phyloP scores from a whole-genome alignment of 2,797 vertebrate genomes.

The Oreochromis grahami region DNA sequence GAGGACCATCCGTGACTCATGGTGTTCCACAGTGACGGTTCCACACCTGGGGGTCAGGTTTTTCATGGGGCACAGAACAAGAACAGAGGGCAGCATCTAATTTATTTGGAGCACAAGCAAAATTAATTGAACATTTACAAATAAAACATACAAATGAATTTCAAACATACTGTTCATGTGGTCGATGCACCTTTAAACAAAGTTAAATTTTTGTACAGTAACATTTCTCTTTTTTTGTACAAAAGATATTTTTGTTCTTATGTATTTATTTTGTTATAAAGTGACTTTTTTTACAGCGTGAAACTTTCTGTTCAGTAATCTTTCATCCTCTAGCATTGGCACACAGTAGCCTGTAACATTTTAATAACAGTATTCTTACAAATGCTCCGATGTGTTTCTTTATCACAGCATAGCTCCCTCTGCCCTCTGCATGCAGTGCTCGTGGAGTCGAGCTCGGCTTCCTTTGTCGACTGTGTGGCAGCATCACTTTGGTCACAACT shows the following conservation, averaged over 20 bases:
- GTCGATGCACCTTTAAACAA: background rate
- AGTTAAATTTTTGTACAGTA: background rate
- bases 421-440: background rate
- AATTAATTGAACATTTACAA: background rate
- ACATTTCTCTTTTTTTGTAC: background rate
- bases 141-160: accelerated
- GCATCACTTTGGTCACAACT: background rate
- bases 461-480: background rate
- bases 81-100: accelerated
- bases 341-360: background rate
- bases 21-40: background rate
- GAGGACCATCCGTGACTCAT: background rate
- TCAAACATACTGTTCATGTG: background rate
- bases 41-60: background rate
- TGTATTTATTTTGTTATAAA: background rate
- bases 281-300: background rate
- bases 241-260: background rate
- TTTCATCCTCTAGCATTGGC: background rate
- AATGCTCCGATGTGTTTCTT: background rate
- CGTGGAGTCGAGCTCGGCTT: background rate
- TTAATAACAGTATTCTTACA: accelerated
- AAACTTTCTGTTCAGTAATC: background rate
- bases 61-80: background rate
- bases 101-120: background rate
- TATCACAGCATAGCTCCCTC: background rate